phyloP scores from a whole-genome alignment of 2,113 vertebrate species.

The Oncorhynchus tshawytscha region DNA sequence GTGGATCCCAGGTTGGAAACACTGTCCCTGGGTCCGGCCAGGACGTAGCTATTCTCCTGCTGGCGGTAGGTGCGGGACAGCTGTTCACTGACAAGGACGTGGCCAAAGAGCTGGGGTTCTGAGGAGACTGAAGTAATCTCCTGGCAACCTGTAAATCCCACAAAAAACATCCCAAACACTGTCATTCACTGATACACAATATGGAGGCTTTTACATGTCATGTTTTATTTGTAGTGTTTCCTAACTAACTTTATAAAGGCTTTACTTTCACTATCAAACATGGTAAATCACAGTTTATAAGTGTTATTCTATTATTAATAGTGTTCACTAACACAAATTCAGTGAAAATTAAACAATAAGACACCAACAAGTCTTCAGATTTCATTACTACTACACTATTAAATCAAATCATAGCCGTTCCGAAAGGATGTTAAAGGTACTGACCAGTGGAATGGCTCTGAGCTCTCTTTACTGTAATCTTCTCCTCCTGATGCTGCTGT shows the following conservation, averaged over 20 bases:
- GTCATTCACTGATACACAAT: neutral
- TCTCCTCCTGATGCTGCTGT: conserved; percentile 5
- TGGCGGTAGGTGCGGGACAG: conserved; percentile 59
- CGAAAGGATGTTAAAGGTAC: neutral
- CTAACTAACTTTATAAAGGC: neutral
- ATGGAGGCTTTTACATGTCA: neutral
- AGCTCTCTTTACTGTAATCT: neutral
- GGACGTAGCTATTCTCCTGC: conserved; percentile 51
- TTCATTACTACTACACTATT: neutral
- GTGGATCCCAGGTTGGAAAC: neutral
- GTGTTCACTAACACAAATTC: neutral
- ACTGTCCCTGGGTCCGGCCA: neutral
- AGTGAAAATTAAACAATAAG: no score
- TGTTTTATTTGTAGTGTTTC: neutral
- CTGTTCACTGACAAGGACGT: conserved; percentile 72
- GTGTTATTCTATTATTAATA: no score
- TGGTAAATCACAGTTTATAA: no score
- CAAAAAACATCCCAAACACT: conserved; percentile 7
- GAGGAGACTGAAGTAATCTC: conserved; percentile 12
- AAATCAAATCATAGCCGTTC: neutral
- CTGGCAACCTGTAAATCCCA: conserved; percentile 35
- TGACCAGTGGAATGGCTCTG: conserved; percentile 29
- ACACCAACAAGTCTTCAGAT: no score
- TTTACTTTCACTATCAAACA: neutral
- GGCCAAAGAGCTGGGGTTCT: conserved; percentile 65